Conservation (phyloP, 1,140 invertebrate genomes). For the Panagrolaimus sp. region DNA sequence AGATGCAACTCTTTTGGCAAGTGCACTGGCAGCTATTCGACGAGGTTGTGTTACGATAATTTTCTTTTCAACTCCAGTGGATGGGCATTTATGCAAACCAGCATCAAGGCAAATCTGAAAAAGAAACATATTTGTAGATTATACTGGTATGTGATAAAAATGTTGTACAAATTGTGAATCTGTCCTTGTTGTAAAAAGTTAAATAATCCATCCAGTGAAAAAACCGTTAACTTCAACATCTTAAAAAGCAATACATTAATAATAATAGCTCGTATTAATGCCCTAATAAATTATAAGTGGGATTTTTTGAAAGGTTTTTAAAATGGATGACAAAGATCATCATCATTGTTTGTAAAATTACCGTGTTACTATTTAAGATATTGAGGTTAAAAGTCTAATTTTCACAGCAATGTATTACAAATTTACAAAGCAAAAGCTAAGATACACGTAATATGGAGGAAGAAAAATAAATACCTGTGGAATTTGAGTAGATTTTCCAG, state of each 20-base stretch:
- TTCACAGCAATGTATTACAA: not conserved
- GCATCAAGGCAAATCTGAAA: slow-evolving; percentile 68
- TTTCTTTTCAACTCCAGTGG: slow-evolving; percentile 43
- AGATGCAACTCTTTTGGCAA: slow-evolving; percentile 78
- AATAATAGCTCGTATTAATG: too few relatives aligned
- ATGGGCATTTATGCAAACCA: slow-evolving; percentile 63
- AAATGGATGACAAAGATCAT: too few relatives aligned
- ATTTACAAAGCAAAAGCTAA: not conserved
- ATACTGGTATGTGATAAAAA: slow-evolving; percentile 10
- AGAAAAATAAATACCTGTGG: slow-evolving; percentile 65
- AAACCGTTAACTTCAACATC: too few relatives aligned
- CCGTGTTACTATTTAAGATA: too few relatives aligned
- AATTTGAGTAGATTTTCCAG: slow-evolving; percentile 85
- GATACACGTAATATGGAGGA: not conserved
- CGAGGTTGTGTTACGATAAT: slow-evolving; percentile 80
- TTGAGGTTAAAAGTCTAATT: too few relatives aligned
- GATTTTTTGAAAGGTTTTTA: too few relatives aligned
- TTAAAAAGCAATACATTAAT: too few relatives aligned
- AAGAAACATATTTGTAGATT: not conserved
- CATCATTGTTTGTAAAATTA: too few relatives aligned
- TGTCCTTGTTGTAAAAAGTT: too few relatives aligned
- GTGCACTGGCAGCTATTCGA: slow-evolving; percentile 81
- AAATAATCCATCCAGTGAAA: too few relatives aligned
- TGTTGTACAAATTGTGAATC: too few relatives aligned
- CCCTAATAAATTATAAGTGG: too few relatives aligned